Percentiles rank a stretch among this genome's conserved stretches.
Evolutionary conservation across 1,140 invertebrate species (phyloP).

Genomic region (Charaxes varanes): DNA sequence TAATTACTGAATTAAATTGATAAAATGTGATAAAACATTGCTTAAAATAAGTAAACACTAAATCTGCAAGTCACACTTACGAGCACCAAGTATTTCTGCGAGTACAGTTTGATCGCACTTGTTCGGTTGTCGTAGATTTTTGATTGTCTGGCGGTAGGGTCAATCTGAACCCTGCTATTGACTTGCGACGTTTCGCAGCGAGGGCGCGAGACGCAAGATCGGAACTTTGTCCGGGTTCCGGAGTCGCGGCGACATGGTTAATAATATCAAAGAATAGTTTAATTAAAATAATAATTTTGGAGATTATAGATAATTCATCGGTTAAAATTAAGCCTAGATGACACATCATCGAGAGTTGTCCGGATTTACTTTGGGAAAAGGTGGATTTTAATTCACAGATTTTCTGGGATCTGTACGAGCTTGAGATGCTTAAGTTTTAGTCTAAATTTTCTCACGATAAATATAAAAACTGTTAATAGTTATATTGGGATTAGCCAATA

Average conservation of each 20-base stretch:
- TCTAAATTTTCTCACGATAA: too few species aligned
- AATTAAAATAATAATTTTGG: too few species aligned
- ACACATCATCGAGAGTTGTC: too few species aligned
- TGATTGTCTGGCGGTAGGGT: conserved; percentile 44
- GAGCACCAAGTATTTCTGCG: conserved; percentile 73
- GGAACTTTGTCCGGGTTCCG: conserved; percentile 40
- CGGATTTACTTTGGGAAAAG: too few species aligned
- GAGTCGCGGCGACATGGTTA: conserved; percentile 36
- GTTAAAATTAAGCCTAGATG: too few species aligned
- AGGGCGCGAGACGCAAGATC: conserved; percentile 59
- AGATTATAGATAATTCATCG: too few species aligned
- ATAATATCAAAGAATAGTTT: too few species aligned
- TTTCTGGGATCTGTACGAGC: too few species aligned
- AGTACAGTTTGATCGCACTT: conserved; percentile 36
- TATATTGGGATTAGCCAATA: too few species aligned
- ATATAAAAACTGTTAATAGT: too few species aligned
- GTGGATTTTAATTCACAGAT: too few species aligned
- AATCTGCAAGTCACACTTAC: conserved; percentile 45
- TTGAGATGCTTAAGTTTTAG: too few species aligned
- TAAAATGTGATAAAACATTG: conserved; percentile 9
- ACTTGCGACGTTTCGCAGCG: conserved; percentile 63
- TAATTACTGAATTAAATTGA: conserved; percentile 5
- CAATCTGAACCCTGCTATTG: conserved; percentile 58
- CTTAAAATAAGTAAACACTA: conserved; percentile 1
- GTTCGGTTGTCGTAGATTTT: conserved; percentile 36